Evolutionary conservation across 2,888 invertebrate species (phyloP).

Genomic region (Lypha dubia): DNA sequence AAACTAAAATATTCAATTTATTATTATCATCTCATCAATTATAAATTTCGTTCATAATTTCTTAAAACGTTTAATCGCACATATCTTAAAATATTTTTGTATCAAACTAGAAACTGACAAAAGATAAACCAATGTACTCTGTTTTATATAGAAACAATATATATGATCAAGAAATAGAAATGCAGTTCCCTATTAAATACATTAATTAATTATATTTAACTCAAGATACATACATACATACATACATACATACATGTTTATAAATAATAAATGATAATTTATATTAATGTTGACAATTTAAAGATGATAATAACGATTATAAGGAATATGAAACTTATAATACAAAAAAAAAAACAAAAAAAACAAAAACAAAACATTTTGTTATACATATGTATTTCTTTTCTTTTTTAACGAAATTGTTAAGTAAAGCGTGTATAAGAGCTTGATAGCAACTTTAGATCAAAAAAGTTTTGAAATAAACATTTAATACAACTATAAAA

Average conservation of each 20-base stretch:
- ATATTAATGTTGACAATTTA: conserved; percentile 61
- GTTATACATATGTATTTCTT: no score
- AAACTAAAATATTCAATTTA: not conserved
- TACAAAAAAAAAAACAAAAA: conserved; percentile 37
- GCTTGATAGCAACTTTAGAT: conserved; percentile 24
- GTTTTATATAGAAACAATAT: conserved; percentile 55
- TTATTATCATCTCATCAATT: not conserved
- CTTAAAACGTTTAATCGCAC: conserved; percentile 45
- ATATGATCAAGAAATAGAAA: conserved; percentile 62
- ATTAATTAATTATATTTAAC: conserved; percentile 45
- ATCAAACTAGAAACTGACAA: conserved; percentile 31
- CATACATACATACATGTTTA: conserved; percentile 52
- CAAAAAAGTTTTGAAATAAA: conserved; percentile 23
- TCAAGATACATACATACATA: conserved; percentile 51
- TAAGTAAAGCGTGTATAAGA: conserved; percentile 46
- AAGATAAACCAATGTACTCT: conserved; percentile 46
- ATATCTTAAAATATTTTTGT: not conserved
- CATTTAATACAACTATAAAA: conserved; percentile 31
- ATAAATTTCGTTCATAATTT: not conserved
- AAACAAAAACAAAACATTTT: conserved; percentile 38
- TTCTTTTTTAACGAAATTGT: conserved; percentile 29
- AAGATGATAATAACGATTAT: conserved; percentile 34
- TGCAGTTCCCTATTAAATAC: conserved; percentile 67
- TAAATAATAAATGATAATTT: conserved; percentile 42
- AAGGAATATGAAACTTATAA: conserved; percentile 44